These are phyloP conservation scores for Anthopleura sola DNA, from an alignment of 64 coral and sea anemone species.

Conservation along the genomic window DNA sequence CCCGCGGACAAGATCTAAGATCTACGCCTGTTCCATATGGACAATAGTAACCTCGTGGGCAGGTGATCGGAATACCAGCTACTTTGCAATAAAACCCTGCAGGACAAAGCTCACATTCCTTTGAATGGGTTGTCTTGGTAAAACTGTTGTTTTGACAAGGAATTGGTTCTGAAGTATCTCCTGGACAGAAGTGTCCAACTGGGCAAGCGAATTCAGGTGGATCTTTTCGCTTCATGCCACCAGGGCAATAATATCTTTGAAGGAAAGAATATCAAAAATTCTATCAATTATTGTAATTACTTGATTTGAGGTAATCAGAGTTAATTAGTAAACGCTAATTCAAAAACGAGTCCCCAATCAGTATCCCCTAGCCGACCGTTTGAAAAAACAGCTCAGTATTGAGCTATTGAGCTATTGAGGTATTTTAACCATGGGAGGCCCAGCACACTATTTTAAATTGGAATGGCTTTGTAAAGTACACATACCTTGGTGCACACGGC, in stretches of 20 bases:
- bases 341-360: not conserved
- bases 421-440: too few relatives aligned
- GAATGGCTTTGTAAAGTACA: not conserved
- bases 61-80: slow-evolving; percentile 74
- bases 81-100: slow-evolving; percentile 88
- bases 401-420: too few relatives aligned
- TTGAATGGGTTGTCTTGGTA: slow-evolving; percentile 86
- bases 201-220: slow-evolving; percentile 67
- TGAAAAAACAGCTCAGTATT: not conserved
- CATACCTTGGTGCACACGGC: slow-evolving; percentile 90
- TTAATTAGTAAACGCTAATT: too few relatives aligned
- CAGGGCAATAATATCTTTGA: slow-evolving; percentile 84
- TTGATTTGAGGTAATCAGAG: too few relatives aligned
- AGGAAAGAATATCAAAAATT: not conserved
- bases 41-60: slow-evolving; percentile 83
- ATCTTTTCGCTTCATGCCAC: slow-evolving; percentile 59
- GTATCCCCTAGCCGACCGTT: not conserved
- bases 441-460: too few relatives aligned
- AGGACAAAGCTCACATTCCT: slow-evolving; percentile 85
- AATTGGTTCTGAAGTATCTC: slow-evolving; percentile 85
- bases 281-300: not conserved
- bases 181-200: slow-evolving; percentile 90
- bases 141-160: slow-evolving; percentile 97
- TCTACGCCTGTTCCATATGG: slow-evolving; percentile 88
- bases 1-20: slow-evolving; percentile 84